Evolutionary conservation across 2,888 invertebrate genomes (phyloP).

Genomic region (Crocallis elinguaria): DNA sequence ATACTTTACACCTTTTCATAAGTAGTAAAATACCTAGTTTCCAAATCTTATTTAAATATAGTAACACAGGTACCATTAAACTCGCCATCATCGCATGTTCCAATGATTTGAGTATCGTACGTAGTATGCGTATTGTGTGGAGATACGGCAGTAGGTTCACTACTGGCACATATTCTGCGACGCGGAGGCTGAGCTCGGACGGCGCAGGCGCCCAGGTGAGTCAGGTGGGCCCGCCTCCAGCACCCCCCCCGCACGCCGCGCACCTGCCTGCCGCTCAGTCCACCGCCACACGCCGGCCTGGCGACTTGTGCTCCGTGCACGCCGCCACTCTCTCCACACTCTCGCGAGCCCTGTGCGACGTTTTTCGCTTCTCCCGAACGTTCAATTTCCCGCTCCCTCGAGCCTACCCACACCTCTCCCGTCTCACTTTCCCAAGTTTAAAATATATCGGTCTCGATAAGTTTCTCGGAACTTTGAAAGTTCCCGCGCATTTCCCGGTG

Average conservation of each 20-base stretch:
- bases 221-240: conserved; percentile 83
- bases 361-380: conserved; percentile 78
- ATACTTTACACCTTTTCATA: no score
- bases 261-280: conserved; percentile 77
- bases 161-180: conserved; percentile 44
- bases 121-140: conserved; percentile 6
- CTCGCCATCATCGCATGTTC: neutral
- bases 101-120: neutral
- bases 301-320: conserved; percentile 83
- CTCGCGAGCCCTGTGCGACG: conserved; percentile 81
- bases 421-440: conserved; percentile 58
- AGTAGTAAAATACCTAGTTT: no score
- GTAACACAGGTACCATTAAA: no score
- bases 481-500: conserved; percentile 61
- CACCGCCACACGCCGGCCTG: conserved; percentile 74
- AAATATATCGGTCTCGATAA: conserved; percentile 3
- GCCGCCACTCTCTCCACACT: conserved; percentile 81
- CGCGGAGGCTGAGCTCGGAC: conserved; percentile 65
- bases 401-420: conserved; percentile 61
- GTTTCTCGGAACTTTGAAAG: conserved; percentile 49
- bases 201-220: conserved; percentile 84
- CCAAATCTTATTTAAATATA: no score
- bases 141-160: conserved; percentile 34
- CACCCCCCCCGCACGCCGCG: conserved; percentile 73
- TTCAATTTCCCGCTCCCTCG: conserved; percentile 77